Evolutionary conservation across 2,797 vertebrate genomes (phyloP), one percentile per base, ranked within the genome.

Genomic region (Callimico goeldii): DNA sequence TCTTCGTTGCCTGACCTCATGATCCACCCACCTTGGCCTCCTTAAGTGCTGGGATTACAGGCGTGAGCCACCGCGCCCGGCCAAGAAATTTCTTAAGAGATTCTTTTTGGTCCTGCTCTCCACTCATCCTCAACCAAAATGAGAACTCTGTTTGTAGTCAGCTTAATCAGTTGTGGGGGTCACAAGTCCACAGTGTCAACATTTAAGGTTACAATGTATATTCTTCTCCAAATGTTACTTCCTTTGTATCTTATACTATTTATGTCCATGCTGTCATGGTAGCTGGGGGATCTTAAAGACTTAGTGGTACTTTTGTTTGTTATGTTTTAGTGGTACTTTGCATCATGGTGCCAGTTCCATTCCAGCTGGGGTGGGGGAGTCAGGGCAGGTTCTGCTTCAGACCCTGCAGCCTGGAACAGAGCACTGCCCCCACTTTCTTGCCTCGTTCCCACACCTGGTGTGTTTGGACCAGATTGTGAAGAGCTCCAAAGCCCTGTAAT

Each of bases 21-120:
- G 61, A 33, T 64, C 30, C 2, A 30, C 30, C 61, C 4, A 0
- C 64, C 64, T 36, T 9, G 17, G 33, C 64, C 64, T 70, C 33
- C 64, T 15, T 20, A 19, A 70, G 64, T 64, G 61, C 64, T 70
- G 17, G 64, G 64, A 36, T 36, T 70, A n/a, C 17, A n/a, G 64
- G 33, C 7, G 1, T 33, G 61, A 36, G 33, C n/a, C 17, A 9
- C 64, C 8, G 0, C 0, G 0, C n/a, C n/a, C 0, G 4, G n/a
- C 67, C 67, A n/a, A 70, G 33, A 19, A n/a, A 70, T 36, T 36
- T 24, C 61, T 64, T 43, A n/a, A 58, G 85, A 33, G 41, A 12
- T 64, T 36, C 7, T 13, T 6, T 17, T 36, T 67, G 55, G 48
- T 85, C 15, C 46, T 83, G 33, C 39, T 83, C 11, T 84, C 81